Evolutionary conservation across 2,797 vertebrate species (phyloP).

Genomic region (Muscicapa comitata): DNA sequence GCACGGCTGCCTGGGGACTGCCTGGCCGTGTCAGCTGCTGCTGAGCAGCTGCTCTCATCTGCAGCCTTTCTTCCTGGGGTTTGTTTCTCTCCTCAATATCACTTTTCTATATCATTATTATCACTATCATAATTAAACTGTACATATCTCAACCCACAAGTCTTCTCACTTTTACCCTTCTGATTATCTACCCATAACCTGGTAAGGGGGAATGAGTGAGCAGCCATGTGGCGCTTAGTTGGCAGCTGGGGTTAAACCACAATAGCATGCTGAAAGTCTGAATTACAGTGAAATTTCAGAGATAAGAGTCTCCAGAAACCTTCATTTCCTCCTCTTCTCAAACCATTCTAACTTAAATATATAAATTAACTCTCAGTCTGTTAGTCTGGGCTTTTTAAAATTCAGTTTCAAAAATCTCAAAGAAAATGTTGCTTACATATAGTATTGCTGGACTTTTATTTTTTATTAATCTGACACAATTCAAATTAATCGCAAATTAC

Average conservation of each 20-base stretch:
- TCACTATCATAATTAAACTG: not conserved
- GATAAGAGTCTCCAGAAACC: not conserved
- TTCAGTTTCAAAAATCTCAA: not conserved
- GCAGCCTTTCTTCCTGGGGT: not conserved
- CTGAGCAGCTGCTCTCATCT: not conserved
- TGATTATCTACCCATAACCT: not conserved
- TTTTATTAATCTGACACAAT: not conserved
- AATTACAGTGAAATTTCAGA: not conserved
- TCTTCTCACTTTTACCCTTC: not conserved
- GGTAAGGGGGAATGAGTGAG: fast-evolving
- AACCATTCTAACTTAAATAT: not conserved
- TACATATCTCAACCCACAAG: not conserved
- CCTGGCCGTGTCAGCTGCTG: not conserved
- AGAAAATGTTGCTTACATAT: not conserved
- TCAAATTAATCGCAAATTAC: not conserved
- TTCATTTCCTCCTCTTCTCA: not conserved
- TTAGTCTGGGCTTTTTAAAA: not conserved
- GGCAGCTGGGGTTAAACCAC: not conserved
- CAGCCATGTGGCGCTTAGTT: not conserved
- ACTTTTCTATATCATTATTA: not conserved
- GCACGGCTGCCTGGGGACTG: not conserved
- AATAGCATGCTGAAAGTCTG: not conserved
- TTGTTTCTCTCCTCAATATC: not conserved
- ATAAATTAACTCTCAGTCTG: not conserved
- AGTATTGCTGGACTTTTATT: not conserved